Evolutionary conservation across 2,797 vertebrate genomes (phyloP), one percentile per base, ranked within the genome.

Genomic region (Linurgus olivaceus): DNA sequence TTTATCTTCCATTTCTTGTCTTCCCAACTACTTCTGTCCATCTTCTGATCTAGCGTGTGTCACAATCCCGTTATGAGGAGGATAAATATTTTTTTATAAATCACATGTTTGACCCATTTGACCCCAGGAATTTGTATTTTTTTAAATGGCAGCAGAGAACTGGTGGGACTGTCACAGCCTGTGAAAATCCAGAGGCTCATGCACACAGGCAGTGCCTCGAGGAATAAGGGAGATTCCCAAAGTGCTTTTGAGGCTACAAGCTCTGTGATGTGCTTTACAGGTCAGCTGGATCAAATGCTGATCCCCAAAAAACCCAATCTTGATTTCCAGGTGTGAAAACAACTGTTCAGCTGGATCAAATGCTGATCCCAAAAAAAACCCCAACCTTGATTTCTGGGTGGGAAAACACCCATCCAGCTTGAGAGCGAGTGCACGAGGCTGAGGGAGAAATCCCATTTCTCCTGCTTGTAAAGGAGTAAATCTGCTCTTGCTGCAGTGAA

Each of bases 101-200:
- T 17, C 0, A 5, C 33, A 29, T 7, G 5, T 20, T 45, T 0
- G 0, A 57, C 5, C 10, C 18, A 4, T 45, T 71, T 58, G 17
- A 10, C 45, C 37, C 13, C n/a, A 47, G 38, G 83, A 52, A 52
- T 1, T 44, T 63, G 11, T 23, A 17, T 61, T 77, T 65, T 68
- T 50, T 47, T 29, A 51, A 86, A 48, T 6, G 38, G 50, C 15
- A 62, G 45, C 29, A 72, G 52, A 86, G 45, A 50, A 72, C 31
- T 11, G 50, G 11, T 37, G 48, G 3, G 11, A 63, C 52, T 44
- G 24, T 13, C 48, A 35, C 42, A 50, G 26, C 3, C 4, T 21
- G 31, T 50, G 83, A 90, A 68, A 78, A 72, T 4, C 25, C 31
- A 66, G 82, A 48, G 16, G 29, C 7, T 67, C 5, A 4, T 17